Evolutionary conservation across 2,113 vertebrate genomes (phyloP), one percentile per base, ranked within the genome.

Genomic region (Tenebrosternarchus preto): DNA sequence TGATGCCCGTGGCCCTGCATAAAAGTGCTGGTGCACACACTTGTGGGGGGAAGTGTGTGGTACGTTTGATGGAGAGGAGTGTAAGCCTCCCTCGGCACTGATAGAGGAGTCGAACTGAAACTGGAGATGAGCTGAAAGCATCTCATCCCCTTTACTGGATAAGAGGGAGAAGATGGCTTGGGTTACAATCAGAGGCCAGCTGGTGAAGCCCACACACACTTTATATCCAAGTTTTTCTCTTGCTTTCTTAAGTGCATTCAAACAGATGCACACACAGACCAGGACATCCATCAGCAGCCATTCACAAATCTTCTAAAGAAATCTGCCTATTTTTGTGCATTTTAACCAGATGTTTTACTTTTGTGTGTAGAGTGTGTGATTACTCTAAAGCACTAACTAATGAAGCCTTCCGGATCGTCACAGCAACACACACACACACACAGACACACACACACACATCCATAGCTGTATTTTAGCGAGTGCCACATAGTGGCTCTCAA

Each of bases 31-130:
- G 15, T 25, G 16, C 11, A 56, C n/a, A 6, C 15, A 2, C 77
- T 19, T 8, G 27, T 16, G 19, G 43, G 2, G 9, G 57, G 50
- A 25, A n/a, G 25, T 20, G 57, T n/a, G 71, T 43, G 17, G 36
- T 50, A 64, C 24, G 15, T 1, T 36, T 3, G 57, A 27, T 68
- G 66, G 33, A 36, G 66, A 33, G 9, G 43, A 36, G 55, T 72
- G 70, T 36, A 27, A 39, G 33, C 43, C 70, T 75, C 70, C 20
- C 29, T 29, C 31, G 39, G 76, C 46, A 59, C 67, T 75, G 76
- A 82, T 86, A 82, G 88, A 57, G 84, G 85, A 88, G 91, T 92
- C 81, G 86, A 91, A 89, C 68, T 68, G 88, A 91, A 92, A 92
- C 91, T 74, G 78, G 89, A 91, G 90, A 90, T 60, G 67, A 79